A percentile compares a stretch with the other conserved stretches of the same genome.
These are phyloP conservation scores for Mastigias papua DNA, from an alignment of 30 jellyfish, hydroid and myxozoan genomes.

Conservation along the genomic window DNA sequence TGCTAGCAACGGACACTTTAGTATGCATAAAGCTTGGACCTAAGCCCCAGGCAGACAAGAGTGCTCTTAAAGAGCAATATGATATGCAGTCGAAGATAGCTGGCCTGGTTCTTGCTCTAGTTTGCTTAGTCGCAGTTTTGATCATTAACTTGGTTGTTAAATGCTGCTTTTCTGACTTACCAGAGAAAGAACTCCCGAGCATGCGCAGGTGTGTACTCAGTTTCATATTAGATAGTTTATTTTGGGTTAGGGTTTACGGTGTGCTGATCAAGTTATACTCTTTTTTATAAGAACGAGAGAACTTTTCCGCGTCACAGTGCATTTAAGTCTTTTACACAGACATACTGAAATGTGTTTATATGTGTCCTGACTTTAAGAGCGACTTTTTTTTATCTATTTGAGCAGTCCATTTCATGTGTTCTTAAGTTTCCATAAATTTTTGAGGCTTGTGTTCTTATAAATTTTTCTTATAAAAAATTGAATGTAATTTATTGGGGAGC, in stretches of 20 bases:
- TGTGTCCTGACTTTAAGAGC: background rate
- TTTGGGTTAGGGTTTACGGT: too few species aligned
- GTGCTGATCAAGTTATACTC: too few species aligned
- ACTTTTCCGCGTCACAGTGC: too few species aligned
- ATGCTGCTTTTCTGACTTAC: conserved; percentile 48
- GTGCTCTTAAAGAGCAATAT: background rate
- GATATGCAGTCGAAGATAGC: conserved; percentile 14
- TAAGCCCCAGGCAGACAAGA: background rate
- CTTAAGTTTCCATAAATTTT: background rate
- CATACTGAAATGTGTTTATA: too few species aligned
- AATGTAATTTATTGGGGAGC: background rate
- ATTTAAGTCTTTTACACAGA: too few species aligned
- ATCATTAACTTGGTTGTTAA: background rate
- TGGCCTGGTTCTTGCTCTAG: conserved; percentile 29
- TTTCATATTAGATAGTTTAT: too few species aligned
- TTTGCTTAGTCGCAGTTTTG: background rate
- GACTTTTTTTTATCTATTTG: background rate
- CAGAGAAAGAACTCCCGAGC: conserved; percentile 38
- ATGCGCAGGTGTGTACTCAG: conserved; percentile 35
- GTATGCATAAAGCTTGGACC: conserved; percentile 61
- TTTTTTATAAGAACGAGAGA: too few species aligned
- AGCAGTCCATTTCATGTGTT: too few species aligned
- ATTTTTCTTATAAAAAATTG: background rate
- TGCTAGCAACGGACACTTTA: conserved; percentile 48
- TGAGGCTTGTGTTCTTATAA: background rate